phyloP scores from a whole-genome alignment of 2,888 invertebrate species.

The Trissoscelio sp. region DNA sequence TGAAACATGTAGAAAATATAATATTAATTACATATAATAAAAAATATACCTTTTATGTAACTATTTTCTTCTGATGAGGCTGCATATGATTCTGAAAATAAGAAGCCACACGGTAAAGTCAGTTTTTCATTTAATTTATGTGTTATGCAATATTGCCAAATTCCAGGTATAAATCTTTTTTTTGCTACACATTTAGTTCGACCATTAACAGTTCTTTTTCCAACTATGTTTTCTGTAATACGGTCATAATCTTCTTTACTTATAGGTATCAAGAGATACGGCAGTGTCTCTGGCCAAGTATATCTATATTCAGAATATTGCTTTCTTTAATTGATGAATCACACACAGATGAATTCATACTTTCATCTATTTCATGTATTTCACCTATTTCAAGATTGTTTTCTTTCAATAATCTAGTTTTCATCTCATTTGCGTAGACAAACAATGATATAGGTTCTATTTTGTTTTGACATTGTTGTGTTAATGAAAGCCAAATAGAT shows the following conservation, averaged over 20 bases:
- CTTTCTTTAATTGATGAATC: too few species aligned
- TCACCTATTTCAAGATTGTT: too few species aligned
- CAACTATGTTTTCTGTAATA: neutral
- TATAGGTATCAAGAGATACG: too few species aligned
- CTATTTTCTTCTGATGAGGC: neutral
- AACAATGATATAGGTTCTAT: too few species aligned
- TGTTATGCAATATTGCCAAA: constrained; percentile 4
- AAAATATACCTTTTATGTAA: constrained; percentile 20
- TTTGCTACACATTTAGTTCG: neutral
- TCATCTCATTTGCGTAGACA: too few species aligned
- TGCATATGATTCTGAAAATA: constrained; percentile 16
- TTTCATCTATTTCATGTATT: too few species aligned
- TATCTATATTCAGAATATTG: too few species aligned
- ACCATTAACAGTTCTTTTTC: neutral
- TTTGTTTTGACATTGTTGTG: too few species aligned
- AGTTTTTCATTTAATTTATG: neutral
- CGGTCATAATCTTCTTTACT: neutral
- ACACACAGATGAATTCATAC: too few species aligned
- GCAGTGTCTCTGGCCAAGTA: too few species aligned
- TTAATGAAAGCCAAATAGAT: neutral
- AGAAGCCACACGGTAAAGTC: constrained; percentile 11
- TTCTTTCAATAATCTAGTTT: too few species aligned
- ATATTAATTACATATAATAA: neutral
- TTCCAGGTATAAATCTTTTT: neutral
- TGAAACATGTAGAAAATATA: too few species aligned